Evolutionary conservation across 2,113 vertebrate genomes (phyloP), one percentile per base, ranked within the genome.

Genomic region (Chlorodrepanis virens): DNA sequence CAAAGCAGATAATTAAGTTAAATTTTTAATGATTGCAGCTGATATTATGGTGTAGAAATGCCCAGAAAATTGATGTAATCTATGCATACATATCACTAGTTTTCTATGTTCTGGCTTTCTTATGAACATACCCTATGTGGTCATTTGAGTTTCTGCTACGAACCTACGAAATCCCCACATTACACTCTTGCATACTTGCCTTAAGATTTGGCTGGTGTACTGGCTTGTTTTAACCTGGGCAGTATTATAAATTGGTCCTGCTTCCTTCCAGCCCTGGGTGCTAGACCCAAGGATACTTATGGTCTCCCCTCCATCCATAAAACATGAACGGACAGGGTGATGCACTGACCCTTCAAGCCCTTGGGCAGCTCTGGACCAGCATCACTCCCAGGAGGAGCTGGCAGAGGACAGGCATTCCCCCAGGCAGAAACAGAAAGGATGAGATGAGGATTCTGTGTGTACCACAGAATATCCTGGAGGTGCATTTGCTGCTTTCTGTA

Each of bases 1-100:
- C 83, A 67, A 89, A 83, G 77, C 0, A 5, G 42, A 77, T 80
- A 86, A 94, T 86, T 77, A 86, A 92, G 57, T 63, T 80, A 44
- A 57, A 57, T 89, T 89, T 90, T 81, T 77, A 56, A 87, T 53
- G 24, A 92, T 74, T 92, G 65, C 31, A 90, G 31, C 28, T 80
- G 45, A 42, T 89, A 77, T 25, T 65, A 44, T 6, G 12, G 45
- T 24, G 20, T 18, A 77, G 45, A 90, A 90, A 79, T 33, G 21
- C 53, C 60, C 47, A 70, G 20, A 86, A 57, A 39, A 71, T 64
- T 64, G 72, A 49, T 35, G 28, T 21, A 61, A 72, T 17, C 49
- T 45, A 35, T n/a, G 15, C n/a, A 49, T 25, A 47, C 12, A 45
- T 40, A 91, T 40, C 57, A 69, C 12, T 45, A 56, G 27, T 28